Evolutionary conservation across 1,140 invertebrate genomes (phyloP), one percentile per base, ranked within the genome.

Genomic region (Lordiphosa collinella): DNA sequence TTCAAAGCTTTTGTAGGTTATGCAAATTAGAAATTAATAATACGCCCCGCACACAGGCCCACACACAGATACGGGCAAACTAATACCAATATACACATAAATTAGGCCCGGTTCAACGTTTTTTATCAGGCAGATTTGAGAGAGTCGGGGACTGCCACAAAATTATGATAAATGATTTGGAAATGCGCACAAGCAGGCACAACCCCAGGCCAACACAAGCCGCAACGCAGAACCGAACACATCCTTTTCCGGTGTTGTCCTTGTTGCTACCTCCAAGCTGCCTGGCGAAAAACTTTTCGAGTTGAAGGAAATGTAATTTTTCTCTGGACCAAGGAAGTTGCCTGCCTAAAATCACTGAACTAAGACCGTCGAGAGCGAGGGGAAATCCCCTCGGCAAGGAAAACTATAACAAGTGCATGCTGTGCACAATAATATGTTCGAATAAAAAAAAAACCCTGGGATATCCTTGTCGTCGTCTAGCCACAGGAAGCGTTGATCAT

Each of bases 111-210:
- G 72, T 51, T 82, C 71, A 82, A 84, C 78, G 72, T 84, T 82
- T 80, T n/a, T 82, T 82, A 76, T 84, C 78, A 82, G 41, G 41
- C 55, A 25, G 75, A 66, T 53, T 63, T 57, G 25, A 18, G 13
- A 38, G 47, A 13, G n/a, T n/a, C n/a, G 14, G 37, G 18, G 13
- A 69, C 76, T 84, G 72, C 78, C 76, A 82, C 78, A 84, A 76
- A 82, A 82, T 82, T 82, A 82, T 82, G 78, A 82, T 82, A 82
- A 82, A 82, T 82, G 78, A 82, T 82, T 84, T 84, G 72, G 66
- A 82, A 82, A 84, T 76, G 71, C 72, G 71, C 76, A 84, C 78
- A 82, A 78, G 76, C 78, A 71, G 75, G 34, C 62, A 62, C 41
- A 59, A 60, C 54, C 48, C 35, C 48, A 53, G 54, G 54, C 50